A percentile compares a stretch with the other conserved stretches of the same genome.
phyloP scores from a whole-genome alignment of 2,113 vertebrate species.

The Podarcis raffonei region DNA sequence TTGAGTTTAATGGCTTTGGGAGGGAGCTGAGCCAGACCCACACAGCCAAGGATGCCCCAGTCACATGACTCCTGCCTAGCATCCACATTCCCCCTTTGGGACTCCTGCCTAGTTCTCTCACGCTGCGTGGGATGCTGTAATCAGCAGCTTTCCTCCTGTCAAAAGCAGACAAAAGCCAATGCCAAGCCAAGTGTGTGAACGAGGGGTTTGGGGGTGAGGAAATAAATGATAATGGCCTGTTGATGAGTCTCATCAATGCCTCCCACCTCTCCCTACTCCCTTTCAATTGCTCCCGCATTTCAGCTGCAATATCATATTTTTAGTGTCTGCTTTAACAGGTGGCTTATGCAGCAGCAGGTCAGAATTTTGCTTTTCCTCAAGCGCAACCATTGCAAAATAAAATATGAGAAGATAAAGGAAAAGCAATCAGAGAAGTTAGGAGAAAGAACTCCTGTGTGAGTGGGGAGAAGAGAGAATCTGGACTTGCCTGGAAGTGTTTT shows the following conservation, averaged over 20 bases:
- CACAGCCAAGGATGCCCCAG: neutral
- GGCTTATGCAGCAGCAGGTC: neutral
- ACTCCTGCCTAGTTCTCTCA: neutral
- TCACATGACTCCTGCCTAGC: slow-evolving; percentile 13
- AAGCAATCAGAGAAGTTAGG: neutral
- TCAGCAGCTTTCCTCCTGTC: neutral
- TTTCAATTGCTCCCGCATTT: slow-evolving; percentile 12
- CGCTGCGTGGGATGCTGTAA: neutral
- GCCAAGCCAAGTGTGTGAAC: neutral
- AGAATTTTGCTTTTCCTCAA: neutral
- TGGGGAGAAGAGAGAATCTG: neutral
- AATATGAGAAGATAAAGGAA: neutral
- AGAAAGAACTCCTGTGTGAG: neutral
- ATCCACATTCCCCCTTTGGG: neutral
- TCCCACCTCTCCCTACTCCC: neutral
- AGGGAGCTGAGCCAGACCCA: slow-evolving; percentile 33
- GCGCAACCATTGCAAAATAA: neutral
- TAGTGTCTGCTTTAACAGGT: neutral
- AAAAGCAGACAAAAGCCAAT: slow-evolving; percentile 30
- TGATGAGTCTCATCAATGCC: neutral
- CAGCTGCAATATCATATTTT: neutral
- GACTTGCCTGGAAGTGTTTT: neutral
- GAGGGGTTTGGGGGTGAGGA: neutral
- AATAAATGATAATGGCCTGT: neutral
- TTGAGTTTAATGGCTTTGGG: slow-evolving; percentile 7